Base-by-base conservation (phyloP, 2,888 invertebrate species). In the Lepidocyrtinus sp. region DNA sequence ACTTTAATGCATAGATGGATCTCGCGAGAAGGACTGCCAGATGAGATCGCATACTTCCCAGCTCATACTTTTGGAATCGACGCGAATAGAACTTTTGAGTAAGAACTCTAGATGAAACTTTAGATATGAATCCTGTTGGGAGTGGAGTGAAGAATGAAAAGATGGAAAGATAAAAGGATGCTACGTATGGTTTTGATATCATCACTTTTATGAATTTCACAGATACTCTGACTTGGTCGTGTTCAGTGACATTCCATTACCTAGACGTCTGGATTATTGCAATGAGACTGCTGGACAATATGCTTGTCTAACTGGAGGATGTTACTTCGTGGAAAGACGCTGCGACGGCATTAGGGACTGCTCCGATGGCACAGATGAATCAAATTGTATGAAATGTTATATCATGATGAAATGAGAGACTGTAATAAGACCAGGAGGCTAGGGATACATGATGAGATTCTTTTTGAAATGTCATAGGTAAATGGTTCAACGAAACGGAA, bases 51-150 rank as follows among this genome's bases (percentile, higher is more conserved):
- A 0, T 94, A 95, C 89, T 96, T 94, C 88, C 96, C 98, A 0
- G 94, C 97, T 0, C 94, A 96, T 0, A 95, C 96, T 0, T 97
- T 93, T 88, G 98, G 97, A 24, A 93, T 97, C 82, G 98, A 98
- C 89, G 96, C 96, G 0, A 97, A 98, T 89, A 91, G 96, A 81
- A 98, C 98, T 0, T 97, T 98, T 87, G 95, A 94, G 91, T 97
- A 87, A 88, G 88, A n/a, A n/a, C n/a, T n/a, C 24, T 12, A 69
- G 50, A 70, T 36, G 21, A 25, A 74, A 69, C 9, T 12, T 45
- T 22, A 21, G 61, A 61, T 61, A 61, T 61, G 36, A 69, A 45
- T 24, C 17, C 59, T 46, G 15, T 25, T 17, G 17, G 50, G 50
- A 26, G 15, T 46, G 46, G 15, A 55, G 55, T 46, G 24, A 64